Percentiles rank a stretch among this genome's conserved stretches.
phyloP scores from a whole-genome alignment of 2,888 invertebrate genomes.

The Subacronicta megacephala region DNA sequence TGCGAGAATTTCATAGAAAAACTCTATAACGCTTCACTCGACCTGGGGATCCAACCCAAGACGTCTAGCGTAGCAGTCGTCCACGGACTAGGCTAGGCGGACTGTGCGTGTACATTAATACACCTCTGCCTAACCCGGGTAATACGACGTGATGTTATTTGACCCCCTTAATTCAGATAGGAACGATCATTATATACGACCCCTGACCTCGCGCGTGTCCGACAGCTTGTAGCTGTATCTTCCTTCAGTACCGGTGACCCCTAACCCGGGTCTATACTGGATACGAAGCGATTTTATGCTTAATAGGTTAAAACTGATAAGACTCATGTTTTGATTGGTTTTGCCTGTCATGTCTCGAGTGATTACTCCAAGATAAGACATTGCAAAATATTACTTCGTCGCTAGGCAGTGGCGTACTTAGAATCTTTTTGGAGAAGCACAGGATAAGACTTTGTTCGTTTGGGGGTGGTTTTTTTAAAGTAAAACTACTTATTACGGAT shows the following conservation, averaged over 20 bases:
- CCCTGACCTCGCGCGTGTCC: conserved; percentile 40
- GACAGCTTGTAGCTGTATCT: neutral
- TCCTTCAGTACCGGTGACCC: conserved; percentile 27
- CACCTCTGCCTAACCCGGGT: too few species aligned
- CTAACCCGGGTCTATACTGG: conserved; percentile 31
- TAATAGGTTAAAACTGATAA: conserved; percentile 38
- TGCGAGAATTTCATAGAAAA: too few species aligned
- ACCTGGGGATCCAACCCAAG: too few species aligned
- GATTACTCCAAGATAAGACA: neutral
- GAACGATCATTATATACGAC: neutral
- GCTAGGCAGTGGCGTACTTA: neutral
- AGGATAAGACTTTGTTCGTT: too few species aligned
- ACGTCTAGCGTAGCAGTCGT: too few species aligned
- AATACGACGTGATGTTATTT: too few species aligned
- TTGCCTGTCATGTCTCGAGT: neutral
- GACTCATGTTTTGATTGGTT: neutral
- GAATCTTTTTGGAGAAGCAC: too few species aligned
- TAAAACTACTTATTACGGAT: too few species aligned
- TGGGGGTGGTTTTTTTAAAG: too few species aligned
- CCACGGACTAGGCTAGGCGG: too few species aligned
- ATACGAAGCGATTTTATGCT: conserved; percentile 24
- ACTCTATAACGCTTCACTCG: too few species aligned
- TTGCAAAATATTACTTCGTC: neutral
- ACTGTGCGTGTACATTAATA: too few species aligned
- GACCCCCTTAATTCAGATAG: conserved; percentile 14